Conservation (phyloP, 2,888 invertebrate genomes). For the Galerucella nymphaeae region DNA sequence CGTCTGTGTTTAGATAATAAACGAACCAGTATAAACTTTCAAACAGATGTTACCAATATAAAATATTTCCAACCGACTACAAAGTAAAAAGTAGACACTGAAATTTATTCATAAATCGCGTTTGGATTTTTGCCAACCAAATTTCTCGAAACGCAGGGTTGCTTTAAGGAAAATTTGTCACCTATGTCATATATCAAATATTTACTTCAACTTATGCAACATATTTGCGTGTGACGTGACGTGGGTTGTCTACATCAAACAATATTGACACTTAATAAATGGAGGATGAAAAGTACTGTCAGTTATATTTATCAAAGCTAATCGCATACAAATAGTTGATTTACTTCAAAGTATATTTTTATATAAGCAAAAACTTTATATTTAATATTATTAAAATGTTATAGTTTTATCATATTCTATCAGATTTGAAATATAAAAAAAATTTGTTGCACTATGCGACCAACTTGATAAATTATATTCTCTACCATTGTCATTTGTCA, state of each 20-base stretch:
- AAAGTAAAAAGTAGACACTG: background rate
- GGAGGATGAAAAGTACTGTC: constrained; percentile 17
- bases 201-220: too few relatives aligned
- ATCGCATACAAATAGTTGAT: background rate
- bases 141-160: background rate
- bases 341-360: background rate
- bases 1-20: background rate
- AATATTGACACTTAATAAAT: too few relatives aligned
- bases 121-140: background rate
- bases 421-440: too few relatives aligned
- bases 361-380: background rate
- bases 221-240: too few relatives aligned
- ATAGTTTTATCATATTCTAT: too few relatives aligned
- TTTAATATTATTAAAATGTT: too few relatives aligned
- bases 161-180: too few relatives aligned
- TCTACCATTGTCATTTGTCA: background rate
- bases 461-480: background rate
- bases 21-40: background rate
- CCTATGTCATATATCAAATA: too few relatives aligned
- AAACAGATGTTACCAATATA: background rate
- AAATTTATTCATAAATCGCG: background rate
- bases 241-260: too few relatives aligned
- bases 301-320: background rate
- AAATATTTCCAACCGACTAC: background rate
- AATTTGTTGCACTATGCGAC: background rate